A percentile compares a stretch with the other conserved stretches of the same genome.
Conservation (phyloP, 2,113 vertebrate species). For the Pseudorasbora parva region DNA sequence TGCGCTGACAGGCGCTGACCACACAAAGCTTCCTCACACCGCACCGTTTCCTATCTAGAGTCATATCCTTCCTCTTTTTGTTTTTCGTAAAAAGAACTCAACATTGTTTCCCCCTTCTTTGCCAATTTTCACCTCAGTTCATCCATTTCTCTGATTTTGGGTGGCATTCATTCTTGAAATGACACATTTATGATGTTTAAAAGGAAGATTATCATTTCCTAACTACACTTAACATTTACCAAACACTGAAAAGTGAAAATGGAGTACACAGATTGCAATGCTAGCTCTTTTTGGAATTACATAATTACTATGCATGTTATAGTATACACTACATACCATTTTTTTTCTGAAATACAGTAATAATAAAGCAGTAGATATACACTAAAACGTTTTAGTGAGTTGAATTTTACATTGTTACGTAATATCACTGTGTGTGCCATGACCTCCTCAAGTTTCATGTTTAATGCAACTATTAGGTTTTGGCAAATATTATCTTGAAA, state of each 20-base stretch:
- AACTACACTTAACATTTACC: background rate
- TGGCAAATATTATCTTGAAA: background rate
- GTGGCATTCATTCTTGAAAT: background rate
- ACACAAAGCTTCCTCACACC: slow-evolving; percentile 56
- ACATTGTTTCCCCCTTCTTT: slow-evolving; percentile 9
- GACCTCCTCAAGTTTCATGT: background rate
- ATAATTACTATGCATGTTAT: background rate
- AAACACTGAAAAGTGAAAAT: background rate
- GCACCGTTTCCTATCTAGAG: slow-evolving; percentile 67
- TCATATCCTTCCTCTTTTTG: slow-evolving; percentile 67
- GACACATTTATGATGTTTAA: background rate
- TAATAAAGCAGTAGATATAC: background rate
- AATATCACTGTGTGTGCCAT: background rate
- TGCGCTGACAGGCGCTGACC: slow-evolving; percentile 40
- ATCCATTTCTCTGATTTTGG: background rate
- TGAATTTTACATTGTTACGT: background rate
- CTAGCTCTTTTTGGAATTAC: background rate
- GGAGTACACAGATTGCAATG: background rate
- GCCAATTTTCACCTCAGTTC: slow-evolving; percentile 1
- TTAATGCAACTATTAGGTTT: background rate
- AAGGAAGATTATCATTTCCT: background rate
- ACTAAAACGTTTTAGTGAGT: background rate
- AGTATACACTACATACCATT: background rate
- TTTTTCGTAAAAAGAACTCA: slow-evolving; percentile 43
- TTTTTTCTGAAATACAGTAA: background rate